Percentiles rank a stretch among this genome's conserved stretches.
Evolutionary conservation across 2,113 vertebrate species (phyloP).

Genomic region (Ptychochromis oligacanthus): DNA sequence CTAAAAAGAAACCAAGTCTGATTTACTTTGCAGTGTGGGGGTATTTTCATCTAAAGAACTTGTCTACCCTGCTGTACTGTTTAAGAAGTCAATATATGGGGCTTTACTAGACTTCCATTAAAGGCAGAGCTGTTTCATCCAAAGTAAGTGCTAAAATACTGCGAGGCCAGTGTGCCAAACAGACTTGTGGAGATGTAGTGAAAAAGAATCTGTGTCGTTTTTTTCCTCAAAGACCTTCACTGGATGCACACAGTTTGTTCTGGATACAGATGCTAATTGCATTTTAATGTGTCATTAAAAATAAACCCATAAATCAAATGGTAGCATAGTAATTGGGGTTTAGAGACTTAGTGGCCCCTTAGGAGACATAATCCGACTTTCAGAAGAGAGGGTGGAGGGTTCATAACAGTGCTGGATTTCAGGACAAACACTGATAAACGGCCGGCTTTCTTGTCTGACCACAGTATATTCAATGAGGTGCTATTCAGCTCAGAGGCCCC

Average conservation of each 20-base stretch:
- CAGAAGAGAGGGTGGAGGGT: slow-evolving; percentile 10
- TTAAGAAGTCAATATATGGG: slow-evolving; percentile 54
- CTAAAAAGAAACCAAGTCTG: slow-evolving; percentile 10
- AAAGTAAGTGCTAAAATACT: slow-evolving; percentile 54
- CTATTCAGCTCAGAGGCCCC: slow-evolving; percentile 14
- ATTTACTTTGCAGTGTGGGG: slow-evolving; percentile 9
- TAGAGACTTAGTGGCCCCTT: slow-evolving; percentile 73
- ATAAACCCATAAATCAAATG: slow-evolving; percentile 81
- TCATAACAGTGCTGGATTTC: slow-evolving; percentile 36
- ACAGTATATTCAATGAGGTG: slow-evolving; percentile 24
- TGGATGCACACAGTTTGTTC: slow-evolving; percentile 77
- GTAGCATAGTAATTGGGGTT: slow-evolving; percentile 74
- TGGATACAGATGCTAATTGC: slow-evolving; percentile 81
- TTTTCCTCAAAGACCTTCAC: slow-evolving; percentile 61
- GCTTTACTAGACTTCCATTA: slow-evolving; percentile 66
- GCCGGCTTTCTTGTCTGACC: slow-evolving; percentile 36
- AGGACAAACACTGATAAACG: slow-evolving; percentile 52
- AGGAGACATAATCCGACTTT: slow-evolving; percentile 74
- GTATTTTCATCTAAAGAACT: slow-evolving; percentile 16
- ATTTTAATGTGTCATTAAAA: slow-evolving; percentile 84
- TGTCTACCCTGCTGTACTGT: slow-evolving; percentile 5
- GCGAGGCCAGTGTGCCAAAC: slow-evolving; percentile 25
- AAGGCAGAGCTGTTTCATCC: slow-evolving; percentile 51
- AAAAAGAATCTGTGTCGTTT: slow-evolving; percentile 53
- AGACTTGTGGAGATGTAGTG: slow-evolving; percentile 42